Base-by-base conservation (phyloP, 2,113 vertebrate genomes). In the Hippocampus barbouri region DNA sequence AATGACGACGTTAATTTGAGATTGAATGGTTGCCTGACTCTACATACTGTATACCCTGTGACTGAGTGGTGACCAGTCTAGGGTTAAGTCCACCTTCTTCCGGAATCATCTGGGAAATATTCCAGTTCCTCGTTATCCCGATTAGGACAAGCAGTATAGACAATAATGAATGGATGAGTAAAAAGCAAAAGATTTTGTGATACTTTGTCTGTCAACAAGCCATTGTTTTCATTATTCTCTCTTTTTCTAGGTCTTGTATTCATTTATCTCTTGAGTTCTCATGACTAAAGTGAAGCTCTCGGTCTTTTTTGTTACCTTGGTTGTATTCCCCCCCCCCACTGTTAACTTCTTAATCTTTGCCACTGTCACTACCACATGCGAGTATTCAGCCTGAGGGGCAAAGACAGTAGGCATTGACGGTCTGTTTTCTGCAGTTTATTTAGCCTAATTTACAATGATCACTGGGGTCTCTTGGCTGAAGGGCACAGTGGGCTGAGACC, bases 341-440 rank as follows among this genome's bases (percentile, higher is more conserved):
- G 59, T 66, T 61, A 70, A 23, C n/a, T 45, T 79, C 79, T 76
- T 62, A 79, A 56, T 60, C 69, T 57, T 68, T n/a, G 69, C 68
- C 63, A 61, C 64, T 75, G 80, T 81, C 76, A 56, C 82, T 71
- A 78, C 67, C 40, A 21, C 74, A 71, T 49, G 72, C 66, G 81
- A 74, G 69, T 70, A 74, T 84, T 84, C 77, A 67, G 76, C 80
- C 76, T 21, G 54, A 71, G 69, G 56, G 83, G 74, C 68, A 43
- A 62, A 63, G 69, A 79, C 75, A 16, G 7, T 69, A 23, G 53
- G 54, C 73, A 69, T 65, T 20, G 40, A 68, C 68, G 73, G 51
- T 71, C 66, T 72, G 66, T 71, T 81, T 41, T 73, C 64, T 69
- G 25, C 78, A 76, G 71, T 84, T 80, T 77, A 78, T 83, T 86